phyloP scores from a whole-genome alignment of 2,113 vertebrate genomes.

The Apaloderma vittatum region DNA sequence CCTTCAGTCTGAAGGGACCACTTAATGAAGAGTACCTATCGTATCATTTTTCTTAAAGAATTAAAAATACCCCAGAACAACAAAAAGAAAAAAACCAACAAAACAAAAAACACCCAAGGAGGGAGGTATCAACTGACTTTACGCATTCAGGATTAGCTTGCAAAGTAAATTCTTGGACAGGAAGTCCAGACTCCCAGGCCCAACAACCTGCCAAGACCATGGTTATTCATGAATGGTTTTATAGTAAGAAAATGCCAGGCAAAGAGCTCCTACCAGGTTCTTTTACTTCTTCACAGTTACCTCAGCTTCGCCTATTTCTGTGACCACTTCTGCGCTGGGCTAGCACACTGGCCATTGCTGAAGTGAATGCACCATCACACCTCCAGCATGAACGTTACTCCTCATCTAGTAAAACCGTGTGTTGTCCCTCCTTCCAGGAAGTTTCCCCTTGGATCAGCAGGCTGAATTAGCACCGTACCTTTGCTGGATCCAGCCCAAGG shows the following conservation, averaged over 20 bases:
- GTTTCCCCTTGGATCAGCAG: background rate
- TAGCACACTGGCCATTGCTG: background rate
- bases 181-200: accelerated
- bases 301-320: background rate
- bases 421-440: background rate
- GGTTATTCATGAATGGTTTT: background rate
- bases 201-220: background rate
- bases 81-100: background rate
- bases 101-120: background rate
- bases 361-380: background rate
- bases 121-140: background rate
- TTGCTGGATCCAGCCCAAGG: background rate
- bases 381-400: background rate
- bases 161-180: background rate
- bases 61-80: background rate
- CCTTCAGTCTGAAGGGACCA: background rate
- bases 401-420: background rate
- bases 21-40: background rate
- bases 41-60: background rate
- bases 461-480: background rate
- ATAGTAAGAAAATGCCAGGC: background rate
- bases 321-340: background rate
- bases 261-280: background rate
- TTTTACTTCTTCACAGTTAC: background rate
- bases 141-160: background rate